These are phyloP conservation scores for Drosophila anceps DNA, from an alignment of 2,888 invertebrate species.

Conservation along the genomic window DNA sequence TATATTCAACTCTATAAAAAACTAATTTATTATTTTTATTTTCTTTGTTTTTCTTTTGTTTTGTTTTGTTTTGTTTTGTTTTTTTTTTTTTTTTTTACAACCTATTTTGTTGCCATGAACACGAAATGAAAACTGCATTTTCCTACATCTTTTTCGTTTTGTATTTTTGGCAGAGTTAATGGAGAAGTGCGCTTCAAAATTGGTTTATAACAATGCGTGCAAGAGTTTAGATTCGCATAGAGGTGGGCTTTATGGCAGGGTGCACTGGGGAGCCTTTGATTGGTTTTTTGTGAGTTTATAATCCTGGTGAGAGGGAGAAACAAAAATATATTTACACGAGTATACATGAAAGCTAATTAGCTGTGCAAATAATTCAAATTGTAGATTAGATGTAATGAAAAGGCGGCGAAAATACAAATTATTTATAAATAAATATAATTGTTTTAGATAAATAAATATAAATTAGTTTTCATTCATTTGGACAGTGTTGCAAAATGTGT, in stretches of 20 bases:
- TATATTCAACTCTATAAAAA: slow-evolving; percentile 17
- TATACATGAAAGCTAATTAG: slow-evolving; percentile 6
- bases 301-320: neutral
- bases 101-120: slow-evolving; percentile 48
- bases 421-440: neutral
- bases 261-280: neutral
- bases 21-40: neutral
- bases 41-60: neutral
- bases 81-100: slow-evolving; percentile 34
- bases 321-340: neutral
- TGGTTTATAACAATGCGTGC: slow-evolving; percentile 24
- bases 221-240: slow-evolving; percentile 28
- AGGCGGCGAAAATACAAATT: neutral
- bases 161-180: slow-evolving; percentile 13
- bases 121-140: slow-evolving; percentile 42
- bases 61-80: slow-evolving; percentile 5
- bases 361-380: neutral
- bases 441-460: neutral
- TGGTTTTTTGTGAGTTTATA: slow-evolving; percentile 3
- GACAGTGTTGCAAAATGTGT: neutral
- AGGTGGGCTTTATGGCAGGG: slow-evolving; percentile 20
- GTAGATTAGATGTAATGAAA: neutral
- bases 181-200: slow-evolving; percentile 31
- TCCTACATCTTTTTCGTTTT: neutral
- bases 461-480: neutral